phyloP scores from a whole-genome alignment of 2,113 vertebrate genomes.

The Speoplatyrhinus poulsoni region DNA sequence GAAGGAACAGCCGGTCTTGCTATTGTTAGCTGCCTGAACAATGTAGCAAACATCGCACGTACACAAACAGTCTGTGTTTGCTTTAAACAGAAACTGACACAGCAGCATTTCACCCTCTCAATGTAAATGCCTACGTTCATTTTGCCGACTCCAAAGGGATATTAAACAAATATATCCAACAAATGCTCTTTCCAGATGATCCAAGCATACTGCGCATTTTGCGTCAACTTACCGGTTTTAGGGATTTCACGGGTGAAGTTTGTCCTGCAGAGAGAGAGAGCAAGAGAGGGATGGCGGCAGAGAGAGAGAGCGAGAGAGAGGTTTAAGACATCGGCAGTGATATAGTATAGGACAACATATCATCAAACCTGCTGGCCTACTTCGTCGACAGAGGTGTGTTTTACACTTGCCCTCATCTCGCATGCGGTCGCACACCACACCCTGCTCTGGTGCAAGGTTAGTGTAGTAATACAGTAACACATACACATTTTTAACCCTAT shows the following conservation, averaged over 20 bases:
- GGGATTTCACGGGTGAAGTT: constrained; percentile 92
- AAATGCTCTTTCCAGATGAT: no score
- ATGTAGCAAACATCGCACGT: constrained; percentile 36
- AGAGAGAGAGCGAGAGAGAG: constrained; percentile 9
- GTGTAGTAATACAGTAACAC: neutral
- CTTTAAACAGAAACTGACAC: no score
- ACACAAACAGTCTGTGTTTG: constrained; percentile 25
- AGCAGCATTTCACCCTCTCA: no score
- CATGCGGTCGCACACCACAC: neutral
- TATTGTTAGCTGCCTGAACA: constrained; percentile 55
- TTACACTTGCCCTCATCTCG: neutral
- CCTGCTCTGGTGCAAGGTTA: neutral
- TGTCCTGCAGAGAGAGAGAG: constrained; percentile 81
- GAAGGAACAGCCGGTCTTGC: constrained; percentile 45
- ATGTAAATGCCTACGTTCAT: no score
- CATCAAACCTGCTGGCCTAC: neutral
- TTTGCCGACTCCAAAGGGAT: no score
- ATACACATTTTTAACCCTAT: neutral
- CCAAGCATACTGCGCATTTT: no score
- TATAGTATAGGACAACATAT: neutral
- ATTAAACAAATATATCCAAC: no score
- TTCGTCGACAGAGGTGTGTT: neutral
- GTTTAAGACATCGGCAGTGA: constrained; percentile 5
- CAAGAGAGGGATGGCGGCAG: constrained; percentile 2
- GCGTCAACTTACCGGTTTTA: constrained; percentile 86